phyloP scores from a whole-genome alignment of 2,113 vertebrate species.

The Dascyllus trimaculatus region DNA sequence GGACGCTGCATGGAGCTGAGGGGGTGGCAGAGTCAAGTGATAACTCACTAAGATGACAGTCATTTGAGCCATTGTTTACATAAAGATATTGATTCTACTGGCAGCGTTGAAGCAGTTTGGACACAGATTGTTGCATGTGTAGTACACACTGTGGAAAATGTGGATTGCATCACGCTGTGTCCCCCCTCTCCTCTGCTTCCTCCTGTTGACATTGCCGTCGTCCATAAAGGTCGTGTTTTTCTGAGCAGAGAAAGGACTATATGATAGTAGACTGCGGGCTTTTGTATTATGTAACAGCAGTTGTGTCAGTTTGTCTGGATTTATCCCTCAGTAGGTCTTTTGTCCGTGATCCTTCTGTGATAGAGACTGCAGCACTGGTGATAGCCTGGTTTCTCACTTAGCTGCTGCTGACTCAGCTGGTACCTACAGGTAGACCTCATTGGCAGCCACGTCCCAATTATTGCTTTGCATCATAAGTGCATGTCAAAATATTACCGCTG shows the following conservation, averaged over 20 bases:
- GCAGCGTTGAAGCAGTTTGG: not conserved
- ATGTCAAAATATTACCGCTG: conserved; percentile 60
- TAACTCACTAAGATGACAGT: no score
- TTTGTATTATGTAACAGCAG: conserved; percentile 44
- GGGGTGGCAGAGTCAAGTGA: no score
- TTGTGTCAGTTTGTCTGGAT: conserved; percentile 32
- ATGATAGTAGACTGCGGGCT: conserved; percentile 22
- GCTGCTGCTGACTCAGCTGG: conserved; percentile 44
- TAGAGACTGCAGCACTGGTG: not conserved
- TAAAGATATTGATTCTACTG: not conserved
- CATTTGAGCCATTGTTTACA: not conserved
- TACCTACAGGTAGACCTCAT: conserved; percentile 41
- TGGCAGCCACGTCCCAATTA: conserved; percentile 24
- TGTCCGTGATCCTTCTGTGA: conserved; percentile 5
- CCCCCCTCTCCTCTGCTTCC: not conserved
- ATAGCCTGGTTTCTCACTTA: conserved; percentile 15
- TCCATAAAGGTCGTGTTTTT: conserved; percentile 34
- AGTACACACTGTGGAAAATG: not conserved
- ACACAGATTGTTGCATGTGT: no score
- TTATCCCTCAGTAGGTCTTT: conserved; percentile 28
- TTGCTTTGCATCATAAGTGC: conserved; percentile 24
- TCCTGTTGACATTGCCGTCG: conserved; percentile 29
- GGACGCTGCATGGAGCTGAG: no score
- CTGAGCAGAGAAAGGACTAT: not conserved
- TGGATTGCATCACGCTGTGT: not conserved